phyloP scores from a whole-genome alignment of 2,888 invertebrate genomes.

The Xestia rhomboidea region DNA sequence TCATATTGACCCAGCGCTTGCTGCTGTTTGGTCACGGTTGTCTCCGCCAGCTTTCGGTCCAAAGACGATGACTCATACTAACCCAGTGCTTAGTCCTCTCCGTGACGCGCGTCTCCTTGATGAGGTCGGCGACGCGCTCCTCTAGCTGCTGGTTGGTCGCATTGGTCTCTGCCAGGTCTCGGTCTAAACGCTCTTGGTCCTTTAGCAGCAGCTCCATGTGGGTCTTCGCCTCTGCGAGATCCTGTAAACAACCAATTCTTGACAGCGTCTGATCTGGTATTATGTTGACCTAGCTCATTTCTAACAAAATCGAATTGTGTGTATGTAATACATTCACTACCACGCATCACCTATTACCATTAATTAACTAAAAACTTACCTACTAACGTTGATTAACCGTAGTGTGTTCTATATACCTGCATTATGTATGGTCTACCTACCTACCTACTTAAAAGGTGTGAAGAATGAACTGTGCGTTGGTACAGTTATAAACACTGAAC shows the following conservation, averaged over 20 bases:
- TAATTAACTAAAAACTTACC: not conserved
- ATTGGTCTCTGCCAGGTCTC: constrained; percentile 75
- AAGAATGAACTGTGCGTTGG: not conserved
- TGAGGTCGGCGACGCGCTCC: constrained; percentile 81
- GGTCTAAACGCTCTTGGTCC: constrained; percentile 80
- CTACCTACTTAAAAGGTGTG: not conserved
- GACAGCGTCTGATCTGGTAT: not conserved
- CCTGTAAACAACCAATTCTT: constrained; percentile 68
- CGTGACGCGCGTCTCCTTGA: constrained; percentile 79
- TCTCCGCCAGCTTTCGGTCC: constrained; percentile 76
- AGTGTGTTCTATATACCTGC: not conserved
- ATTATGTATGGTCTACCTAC: too few species aligned
- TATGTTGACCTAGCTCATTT: not conserved
- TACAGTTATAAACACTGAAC: not conserved
- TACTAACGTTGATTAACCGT: not conserved
- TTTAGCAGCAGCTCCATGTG: constrained; percentile 76
- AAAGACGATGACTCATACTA: constrained; percentile 61
- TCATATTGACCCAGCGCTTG: constrained; percentile 70
- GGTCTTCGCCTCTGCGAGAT: constrained; percentile 79
- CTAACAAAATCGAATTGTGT: not conserved
- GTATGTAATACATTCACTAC: not conserved
- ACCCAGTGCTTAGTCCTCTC: constrained; percentile 86
- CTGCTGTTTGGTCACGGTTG: constrained; percentile 62
- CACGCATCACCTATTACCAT: not conserved
- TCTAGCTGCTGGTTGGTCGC: constrained; percentile 80